Evolutionary conservation across 2,888 invertebrate genomes (phyloP).

Genomic region (Palloptera scutellata): DNA sequence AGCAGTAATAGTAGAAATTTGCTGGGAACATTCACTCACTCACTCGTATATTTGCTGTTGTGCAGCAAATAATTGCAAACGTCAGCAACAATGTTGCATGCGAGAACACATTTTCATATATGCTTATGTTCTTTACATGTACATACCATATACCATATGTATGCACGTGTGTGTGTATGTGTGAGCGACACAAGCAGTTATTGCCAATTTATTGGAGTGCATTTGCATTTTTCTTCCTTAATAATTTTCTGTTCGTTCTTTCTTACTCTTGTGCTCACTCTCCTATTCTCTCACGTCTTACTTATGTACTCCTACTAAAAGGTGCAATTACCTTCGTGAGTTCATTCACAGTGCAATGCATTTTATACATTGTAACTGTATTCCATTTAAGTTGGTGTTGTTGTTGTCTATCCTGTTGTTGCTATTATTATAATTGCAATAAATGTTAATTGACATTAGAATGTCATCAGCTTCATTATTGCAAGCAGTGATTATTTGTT

Average conservation of each 20-base stretch:
- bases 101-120: background rate
- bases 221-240: background rate
- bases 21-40: background rate
- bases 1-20: background rate
- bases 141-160: no score
- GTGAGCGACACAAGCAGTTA: background rate
- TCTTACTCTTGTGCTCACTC: no score
- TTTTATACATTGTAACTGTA: background rate
- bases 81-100: conserved; percentile 3
- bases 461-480: conserved; percentile 9
- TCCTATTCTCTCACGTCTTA: background rate
- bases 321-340: conserved; percentile 11
- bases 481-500: no score
- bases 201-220: background rate
- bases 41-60: background rate
- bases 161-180: background rate
- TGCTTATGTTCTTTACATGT: no score
- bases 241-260: no score
- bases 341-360: conserved; percentile 11
- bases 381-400: background rate
- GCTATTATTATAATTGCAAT: conserved; percentile 13
- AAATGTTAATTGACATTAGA: conserved; percentile 10
- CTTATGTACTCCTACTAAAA: background rate
- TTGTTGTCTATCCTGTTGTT: conserved; percentile 1
- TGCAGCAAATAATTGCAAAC: conserved; percentile 5